These are phyloP conservation scores for Smutsia gigantea DNA, from an alignment of 2,797 vertebrate genomes.

Conservation along the genomic window DNA sequence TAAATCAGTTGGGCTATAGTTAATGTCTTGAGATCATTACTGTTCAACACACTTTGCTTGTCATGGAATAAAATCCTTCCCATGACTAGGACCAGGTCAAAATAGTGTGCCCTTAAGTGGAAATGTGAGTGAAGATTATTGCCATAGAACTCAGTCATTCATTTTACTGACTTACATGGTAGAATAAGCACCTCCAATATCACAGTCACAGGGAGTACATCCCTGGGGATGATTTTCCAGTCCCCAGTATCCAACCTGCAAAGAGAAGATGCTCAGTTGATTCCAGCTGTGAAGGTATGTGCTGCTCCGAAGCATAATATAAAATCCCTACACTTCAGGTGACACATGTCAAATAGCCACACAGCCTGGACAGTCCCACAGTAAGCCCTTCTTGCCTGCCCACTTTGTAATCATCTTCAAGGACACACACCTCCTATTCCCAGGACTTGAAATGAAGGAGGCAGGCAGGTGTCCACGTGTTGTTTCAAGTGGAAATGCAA, in stretches of 20 bases:
- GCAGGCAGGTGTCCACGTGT: rapidly evolving
- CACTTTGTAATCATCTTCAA: neutral
- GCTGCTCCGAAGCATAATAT: neutral
- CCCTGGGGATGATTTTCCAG: conserved; percentile 87
- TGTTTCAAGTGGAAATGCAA: neutral
- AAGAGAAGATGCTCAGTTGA: conserved; percentile 82
- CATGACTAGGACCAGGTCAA: neutral
- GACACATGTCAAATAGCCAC: neutral
- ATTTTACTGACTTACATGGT: conserved; percentile 85
- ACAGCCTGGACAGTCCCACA: neutral
- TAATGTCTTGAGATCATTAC: neutral
- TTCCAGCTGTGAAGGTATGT: neutral
- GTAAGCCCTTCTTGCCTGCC: neutral
- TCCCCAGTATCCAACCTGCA: conserved; percentile 92
- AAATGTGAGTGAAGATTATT: neutral
- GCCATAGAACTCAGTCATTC: neutral
- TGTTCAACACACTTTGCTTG: neutral
- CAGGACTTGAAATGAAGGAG: neutral
- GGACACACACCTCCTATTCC: neutral
- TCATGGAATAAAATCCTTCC: neutral
- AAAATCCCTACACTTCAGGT: neutral
- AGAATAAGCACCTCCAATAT: conserved; percentile 90
- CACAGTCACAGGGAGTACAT: conserved; percentile 93
- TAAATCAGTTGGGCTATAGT: neutral
- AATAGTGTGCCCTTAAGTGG: neutral